Conservation (phyloP, 2,797 vertebrate species). For the Squalus acanthias region DNA sequence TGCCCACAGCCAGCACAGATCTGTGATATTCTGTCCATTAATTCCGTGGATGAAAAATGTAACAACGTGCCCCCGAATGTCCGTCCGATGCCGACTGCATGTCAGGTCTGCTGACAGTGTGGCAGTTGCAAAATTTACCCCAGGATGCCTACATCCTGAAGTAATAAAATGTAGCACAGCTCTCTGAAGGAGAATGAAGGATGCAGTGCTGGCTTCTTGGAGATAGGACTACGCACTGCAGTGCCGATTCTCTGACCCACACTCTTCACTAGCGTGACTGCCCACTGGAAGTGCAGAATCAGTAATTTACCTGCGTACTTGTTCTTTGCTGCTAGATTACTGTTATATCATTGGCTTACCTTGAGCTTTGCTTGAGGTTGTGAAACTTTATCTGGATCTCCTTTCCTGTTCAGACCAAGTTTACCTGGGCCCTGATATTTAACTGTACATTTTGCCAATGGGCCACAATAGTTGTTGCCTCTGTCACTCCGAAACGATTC, state of each 20-base stretch:
- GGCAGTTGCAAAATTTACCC: neutral
- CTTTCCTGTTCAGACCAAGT: neutral
- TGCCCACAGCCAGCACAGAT: no score
- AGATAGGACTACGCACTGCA: neutral
- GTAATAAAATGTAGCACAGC: neutral
- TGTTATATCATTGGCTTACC: neutral
- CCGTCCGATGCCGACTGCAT: neutral
- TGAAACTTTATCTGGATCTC: no score
- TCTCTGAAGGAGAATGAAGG: neutral
- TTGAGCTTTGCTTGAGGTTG: no score
- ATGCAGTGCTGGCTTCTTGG: neutral
- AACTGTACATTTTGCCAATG: neutral
- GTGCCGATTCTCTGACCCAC: neutral
- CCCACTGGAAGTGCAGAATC: neutral
- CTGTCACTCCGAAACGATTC: neutral
- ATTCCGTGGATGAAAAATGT: neutral
- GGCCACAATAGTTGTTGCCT: neutral
- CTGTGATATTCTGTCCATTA: neutral
- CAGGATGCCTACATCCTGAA: neutral
- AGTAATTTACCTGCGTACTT: neutral
- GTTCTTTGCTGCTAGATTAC: neutral
- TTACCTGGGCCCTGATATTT: neutral
- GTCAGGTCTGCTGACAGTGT: neutral
- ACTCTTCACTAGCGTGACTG: neutral
- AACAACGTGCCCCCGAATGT: neutral